Evolutionary conservation across 2,888 invertebrate genomes (phyloP).

Genomic region (Lepidochitona cinerea): DNA sequence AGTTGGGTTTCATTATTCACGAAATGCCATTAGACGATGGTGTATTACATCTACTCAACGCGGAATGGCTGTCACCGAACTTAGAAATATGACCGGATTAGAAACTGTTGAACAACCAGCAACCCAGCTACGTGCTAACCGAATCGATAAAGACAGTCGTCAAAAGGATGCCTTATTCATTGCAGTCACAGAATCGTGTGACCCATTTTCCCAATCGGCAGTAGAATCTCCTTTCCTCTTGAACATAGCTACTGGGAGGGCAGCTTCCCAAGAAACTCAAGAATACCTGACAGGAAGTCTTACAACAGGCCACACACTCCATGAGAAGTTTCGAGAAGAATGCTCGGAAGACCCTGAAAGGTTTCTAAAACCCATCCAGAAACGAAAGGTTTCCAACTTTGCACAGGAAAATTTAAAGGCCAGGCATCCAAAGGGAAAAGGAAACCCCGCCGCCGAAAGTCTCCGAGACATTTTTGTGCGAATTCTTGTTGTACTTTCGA

Average conservation of each 20-base stretch:
- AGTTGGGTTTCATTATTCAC: conserved; percentile 16
- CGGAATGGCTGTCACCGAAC: conserved; percentile 20
- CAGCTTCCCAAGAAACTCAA: conserved; percentile 11
- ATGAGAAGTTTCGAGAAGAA: conserved; percentile 16
- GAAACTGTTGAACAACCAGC: conserved; percentile 15
- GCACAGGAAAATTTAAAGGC: too few relatives aligned
- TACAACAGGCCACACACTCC: background rate
- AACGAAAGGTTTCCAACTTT: conserved; percentile 12
- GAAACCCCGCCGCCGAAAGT: conserved; percentile 11
- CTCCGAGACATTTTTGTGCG: conserved; percentile 12
- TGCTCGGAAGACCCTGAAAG: background rate
- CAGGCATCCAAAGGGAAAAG: conserved; percentile 15
- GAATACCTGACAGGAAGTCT: conserved; percentile 13
- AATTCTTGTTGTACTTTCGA: background rate
- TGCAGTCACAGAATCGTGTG: conserved; percentile 19
- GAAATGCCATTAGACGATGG: conserved; percentile 21
- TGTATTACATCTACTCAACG: conserved; percentile 16
- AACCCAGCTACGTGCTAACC: conserved; percentile 9
- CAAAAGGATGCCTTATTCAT: conserved; percentile 10
- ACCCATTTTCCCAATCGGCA: conserved; percentile 4
- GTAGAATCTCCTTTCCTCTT: background rate
- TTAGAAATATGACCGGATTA: conserved; percentile 8
- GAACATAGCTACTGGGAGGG: conserved; percentile 18
- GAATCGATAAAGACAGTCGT: conserved; percentile 16
- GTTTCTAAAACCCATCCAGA: conserved; percentile 14